These are phyloP conservation scores for Calephelis perditalis DNA, from an alignment of 2,888 invertebrate species.

Conservation along the genomic window DNA sequence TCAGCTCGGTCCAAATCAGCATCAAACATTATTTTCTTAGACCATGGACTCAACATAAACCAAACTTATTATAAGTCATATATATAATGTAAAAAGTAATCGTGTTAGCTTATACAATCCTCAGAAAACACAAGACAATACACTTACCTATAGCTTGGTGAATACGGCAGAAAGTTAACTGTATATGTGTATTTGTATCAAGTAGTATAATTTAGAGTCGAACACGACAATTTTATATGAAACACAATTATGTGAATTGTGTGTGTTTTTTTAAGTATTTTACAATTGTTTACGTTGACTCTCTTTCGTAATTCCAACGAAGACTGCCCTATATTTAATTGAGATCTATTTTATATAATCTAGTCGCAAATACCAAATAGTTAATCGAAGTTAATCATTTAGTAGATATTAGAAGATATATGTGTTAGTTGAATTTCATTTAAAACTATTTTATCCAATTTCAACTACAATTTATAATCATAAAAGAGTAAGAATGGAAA, in stretches of 20 bases:
- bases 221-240: slow-evolving; percentile 47
- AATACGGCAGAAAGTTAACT: slow-evolving; percentile 73
- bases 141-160: slow-evolving; percentile 72
- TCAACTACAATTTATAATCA: slow-evolving; percentile 14
- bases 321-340: slow-evolving; percentile 78
- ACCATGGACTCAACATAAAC: no score
- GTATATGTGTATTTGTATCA: slow-evolving; percentile 54
- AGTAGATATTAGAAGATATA: slow-evolving; percentile 49
- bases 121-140: slow-evolving; percentile 72
- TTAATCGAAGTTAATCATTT: slow-evolving; percentile 50
- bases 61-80: slow-evolving; percentile 22
- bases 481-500: not conserved
- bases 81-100: slow-evolving; percentile 26
- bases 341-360: slow-evolving; percentile 75
- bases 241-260: slow-evolving; percentile 50
- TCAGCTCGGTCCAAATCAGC: no score
- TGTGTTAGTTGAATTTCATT: slow-evolving; percentile 20
- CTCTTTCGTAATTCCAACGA: slow-evolving; percentile 73
- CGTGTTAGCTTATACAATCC: slow-evolving; percentile 54
- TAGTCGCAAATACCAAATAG: slow-evolving; percentile 72
- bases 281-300: slow-evolving; percentile 65
- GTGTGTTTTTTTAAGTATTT: slow-evolving; percentile 57
- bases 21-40: no score
- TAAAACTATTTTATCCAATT: slow-evolving; percentile 10
- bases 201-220: slow-evolving; percentile 41